These are phyloP conservation scores for Nomada flava DNA, from an alignment of 2,888 invertebrate genomes.

Conservation along the genomic window DNA sequence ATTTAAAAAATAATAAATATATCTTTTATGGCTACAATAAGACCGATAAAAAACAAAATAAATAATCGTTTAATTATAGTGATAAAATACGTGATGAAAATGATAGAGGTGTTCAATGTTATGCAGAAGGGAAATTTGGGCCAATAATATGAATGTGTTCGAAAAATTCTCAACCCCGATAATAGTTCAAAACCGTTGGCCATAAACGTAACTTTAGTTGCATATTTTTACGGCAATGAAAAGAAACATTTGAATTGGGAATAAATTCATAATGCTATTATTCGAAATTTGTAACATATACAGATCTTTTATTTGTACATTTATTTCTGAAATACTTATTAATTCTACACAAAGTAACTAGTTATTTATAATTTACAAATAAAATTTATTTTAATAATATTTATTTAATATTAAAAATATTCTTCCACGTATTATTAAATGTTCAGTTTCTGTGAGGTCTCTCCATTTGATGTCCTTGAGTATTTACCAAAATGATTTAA, in stretches of 20 bases:
- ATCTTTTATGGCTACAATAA: neutral
- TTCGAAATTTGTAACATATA: constrained; percentile 41
- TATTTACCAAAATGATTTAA: constrained; percentile 75
- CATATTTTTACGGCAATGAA: no score
- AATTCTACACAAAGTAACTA: constrained; percentile 73
- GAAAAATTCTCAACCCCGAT: constrained; percentile 16
- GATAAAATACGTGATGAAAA: constrained; percentile 17
- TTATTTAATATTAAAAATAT: constrained; percentile 56
- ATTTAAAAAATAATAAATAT: neutral
- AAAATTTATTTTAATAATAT: constrained; percentile 60
- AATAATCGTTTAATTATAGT: constrained; percentile 19
- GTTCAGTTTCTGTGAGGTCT: constrained; percentile 79
- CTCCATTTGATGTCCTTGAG: constrained; percentile 73
- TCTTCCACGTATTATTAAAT: constrained; percentile 77
- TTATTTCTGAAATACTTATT: constrained; percentile 53
- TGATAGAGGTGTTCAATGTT: constrained; percentile 14
- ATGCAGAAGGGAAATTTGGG: constrained; percentile 10
- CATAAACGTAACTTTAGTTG: neutral
- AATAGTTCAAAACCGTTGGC: neutral
- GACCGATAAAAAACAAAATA: neutral
- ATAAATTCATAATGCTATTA: constrained; percentile 20
- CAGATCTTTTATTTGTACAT: constrained; percentile 58
- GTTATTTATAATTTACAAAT: constrained; percentile 73
- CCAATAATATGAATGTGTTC: constrained; percentile 16
- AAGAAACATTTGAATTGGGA: neutral